Evolutionary conservation across 1,140 invertebrate species (phyloP).

Genomic region (Cotesia typhae): DNA sequence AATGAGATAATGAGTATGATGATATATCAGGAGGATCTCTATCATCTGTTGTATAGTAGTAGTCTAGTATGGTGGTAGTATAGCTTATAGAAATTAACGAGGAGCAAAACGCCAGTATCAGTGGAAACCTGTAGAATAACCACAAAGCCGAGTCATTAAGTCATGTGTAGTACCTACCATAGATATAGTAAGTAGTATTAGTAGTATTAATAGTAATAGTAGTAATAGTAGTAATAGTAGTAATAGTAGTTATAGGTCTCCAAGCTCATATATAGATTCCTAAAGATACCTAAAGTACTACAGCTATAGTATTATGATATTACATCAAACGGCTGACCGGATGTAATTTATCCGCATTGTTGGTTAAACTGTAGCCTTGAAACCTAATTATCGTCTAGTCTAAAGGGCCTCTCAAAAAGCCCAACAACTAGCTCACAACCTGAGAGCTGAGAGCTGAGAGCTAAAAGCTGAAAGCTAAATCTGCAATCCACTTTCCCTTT

Average conservation of each 20-base stretch:
- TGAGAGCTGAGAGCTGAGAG: no score
- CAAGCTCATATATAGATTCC: not conserved
- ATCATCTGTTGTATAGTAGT: no score
- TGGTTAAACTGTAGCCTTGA: not conserved
- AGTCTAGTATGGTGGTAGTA: no score
- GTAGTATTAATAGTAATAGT: no score
- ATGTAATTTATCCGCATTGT: constrained; percentile 20
- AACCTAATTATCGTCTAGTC: constrained; percentile 16
- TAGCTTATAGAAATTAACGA: not conserved
- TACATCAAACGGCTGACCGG: constrained; percentile 14
- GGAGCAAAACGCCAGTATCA: not conserved
- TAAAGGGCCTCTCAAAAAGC: constrained; percentile 22
- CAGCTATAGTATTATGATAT: not conserved
- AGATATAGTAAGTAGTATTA: no score
- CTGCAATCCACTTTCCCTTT: not conserved
- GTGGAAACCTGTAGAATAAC: constrained; percentile 10
- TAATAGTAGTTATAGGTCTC: no score
- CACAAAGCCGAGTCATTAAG: constrained; percentile 23
- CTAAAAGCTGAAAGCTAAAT: no score
- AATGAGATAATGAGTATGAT: no score
- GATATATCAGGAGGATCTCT: no score
- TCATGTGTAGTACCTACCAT: not conserved
- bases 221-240: no score
- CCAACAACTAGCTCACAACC: not conserved
- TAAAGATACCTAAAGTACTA: not conserved